Conservation (phyloP, 2,888 invertebrate species). For the Arctia plantaginis region DNA sequence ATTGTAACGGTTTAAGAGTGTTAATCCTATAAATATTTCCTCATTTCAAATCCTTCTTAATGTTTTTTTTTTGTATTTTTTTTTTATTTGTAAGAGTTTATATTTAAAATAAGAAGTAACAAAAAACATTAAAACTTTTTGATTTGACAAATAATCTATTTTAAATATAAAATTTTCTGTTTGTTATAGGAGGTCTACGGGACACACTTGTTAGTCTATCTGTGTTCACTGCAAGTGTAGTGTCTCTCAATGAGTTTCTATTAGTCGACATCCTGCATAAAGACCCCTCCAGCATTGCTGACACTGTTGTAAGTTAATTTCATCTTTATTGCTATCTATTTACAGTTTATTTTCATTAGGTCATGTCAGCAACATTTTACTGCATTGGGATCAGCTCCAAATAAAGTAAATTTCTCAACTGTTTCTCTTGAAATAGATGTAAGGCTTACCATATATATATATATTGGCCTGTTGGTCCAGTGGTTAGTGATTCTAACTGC, state of each 20-base stretch:
- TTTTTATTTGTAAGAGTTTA: too few species aligned
- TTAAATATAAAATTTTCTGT: background rate
- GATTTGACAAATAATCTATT: background rate
- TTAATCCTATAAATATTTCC: too few species aligned
- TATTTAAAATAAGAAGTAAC: too few species aligned
- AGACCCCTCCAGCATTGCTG: constrained; percentile 78
- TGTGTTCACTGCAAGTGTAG: constrained; percentile 89
- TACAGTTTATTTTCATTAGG: constrained; percentile 27
- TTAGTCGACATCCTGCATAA: constrained; percentile 95
- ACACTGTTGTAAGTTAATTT: constrained; percentile 74
- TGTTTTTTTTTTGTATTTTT: too few species aligned
- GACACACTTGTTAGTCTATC: constrained; percentile 88
- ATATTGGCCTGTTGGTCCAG: too few species aligned
- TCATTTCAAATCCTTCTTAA: too few species aligned
- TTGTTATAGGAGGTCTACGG: constrained; percentile 76
- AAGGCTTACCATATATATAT: too few species aligned
- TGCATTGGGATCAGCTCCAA: background rate
- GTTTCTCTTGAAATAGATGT: too few species aligned
- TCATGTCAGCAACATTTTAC: background rate
- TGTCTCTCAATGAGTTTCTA: constrained; percentile 91
- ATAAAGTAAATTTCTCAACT: too few species aligned
- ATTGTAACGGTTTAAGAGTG: too few species aligned
- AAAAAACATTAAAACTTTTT: too few species aligned
- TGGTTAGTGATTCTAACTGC: too few species aligned
- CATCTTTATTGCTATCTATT: constrained; percentile 6